Conservation (phyloP, 2,113 vertebrate species). For the Nerophis lumbriciformis region DNA sequence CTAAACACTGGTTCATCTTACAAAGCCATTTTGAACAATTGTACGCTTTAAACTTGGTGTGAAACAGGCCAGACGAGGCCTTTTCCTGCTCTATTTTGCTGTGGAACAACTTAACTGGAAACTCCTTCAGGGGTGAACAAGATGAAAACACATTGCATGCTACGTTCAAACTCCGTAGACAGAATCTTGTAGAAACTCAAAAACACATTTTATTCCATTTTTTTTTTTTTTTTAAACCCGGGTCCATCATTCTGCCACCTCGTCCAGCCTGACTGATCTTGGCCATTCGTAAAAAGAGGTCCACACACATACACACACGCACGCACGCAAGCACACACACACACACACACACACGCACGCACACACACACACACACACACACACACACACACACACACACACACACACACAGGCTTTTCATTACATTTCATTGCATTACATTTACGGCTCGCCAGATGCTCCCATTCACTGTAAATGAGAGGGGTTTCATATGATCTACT, state of each 20-base stretch:
- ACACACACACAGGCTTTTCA: constrained; percentile 26
- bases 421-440: constrained; percentile 62
- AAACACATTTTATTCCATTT: too few species aligned
- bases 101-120: not conserved
- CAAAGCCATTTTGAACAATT: too few species aligned
- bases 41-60: too few species aligned
- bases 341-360: too few species aligned
- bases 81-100: too few species aligned
- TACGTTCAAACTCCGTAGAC: not conserved
- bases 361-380: too few species aligned
- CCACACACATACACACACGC: too few species aligned
- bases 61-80: too few species aligned
- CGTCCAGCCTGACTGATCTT: not conserved
- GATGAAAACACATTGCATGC: not conserved
- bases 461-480: constrained; percentile 62
- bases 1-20: too few species aligned
- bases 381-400: too few species aligned
- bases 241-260: not conserved
- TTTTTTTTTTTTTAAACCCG: not conserved
- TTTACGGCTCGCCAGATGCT: constrained; percentile 64
- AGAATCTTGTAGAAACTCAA: not conserved
- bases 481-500: constrained; percentile 61
- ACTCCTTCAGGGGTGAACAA: not conserved
- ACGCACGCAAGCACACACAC: too few species aligned
- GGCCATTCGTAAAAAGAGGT: not conserved